Percentiles rank a stretch among this genome's conserved stretches.
Evolutionary conservation across 2,888 invertebrate species (phyloP).

Genomic region (Furcula furcula): DNA sequence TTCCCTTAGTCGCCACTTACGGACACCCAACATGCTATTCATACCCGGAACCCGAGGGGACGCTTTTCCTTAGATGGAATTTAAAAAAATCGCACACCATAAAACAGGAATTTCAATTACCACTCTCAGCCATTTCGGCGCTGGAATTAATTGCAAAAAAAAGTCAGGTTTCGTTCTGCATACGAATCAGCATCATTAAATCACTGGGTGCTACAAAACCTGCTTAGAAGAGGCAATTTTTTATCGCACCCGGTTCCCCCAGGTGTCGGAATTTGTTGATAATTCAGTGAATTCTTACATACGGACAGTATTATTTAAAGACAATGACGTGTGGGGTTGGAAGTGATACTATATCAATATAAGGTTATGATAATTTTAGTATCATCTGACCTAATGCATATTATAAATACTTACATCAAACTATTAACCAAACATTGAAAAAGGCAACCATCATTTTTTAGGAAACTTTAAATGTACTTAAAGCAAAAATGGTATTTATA

Average conservation of each 20-base stretch:
- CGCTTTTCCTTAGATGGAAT: constrained; percentile 43
- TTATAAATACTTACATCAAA: too few species aligned
- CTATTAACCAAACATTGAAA: too few species aligned
- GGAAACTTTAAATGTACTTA: too few species aligned
- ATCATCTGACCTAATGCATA: too few species aligned
- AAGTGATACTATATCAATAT: too few species aligned
- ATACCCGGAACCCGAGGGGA: constrained; percentile 27
- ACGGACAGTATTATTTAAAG: too few species aligned
- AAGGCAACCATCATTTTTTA: too few species aligned
- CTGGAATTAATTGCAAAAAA: constrained; percentile 74
- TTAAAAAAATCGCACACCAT: constrained; percentile 59
- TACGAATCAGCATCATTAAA: constrained; percentile 73
- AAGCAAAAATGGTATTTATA: too few species aligned
- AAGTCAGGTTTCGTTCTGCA: constrained; percentile 65
- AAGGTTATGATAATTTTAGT: constrained; percentile 13
- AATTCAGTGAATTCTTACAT: constrained; percentile 9
- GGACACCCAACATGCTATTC: too few species aligned
- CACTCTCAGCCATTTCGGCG: constrained; percentile 41
- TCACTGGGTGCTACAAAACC: constrained; percentile 71
- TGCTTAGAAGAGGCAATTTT: constrained; percentile 74
- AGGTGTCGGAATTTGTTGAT: constrained; percentile 23
- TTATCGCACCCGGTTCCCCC: constrained; percentile 53
- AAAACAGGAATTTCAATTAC: constrained; percentile 74
- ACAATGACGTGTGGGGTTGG: constrained; percentile 23
- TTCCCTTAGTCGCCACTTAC: too few species aligned